phyloP scores from a whole-genome alignment of 2,797 vertebrate genomes.

The Rhinichthys osculus region DNA sequence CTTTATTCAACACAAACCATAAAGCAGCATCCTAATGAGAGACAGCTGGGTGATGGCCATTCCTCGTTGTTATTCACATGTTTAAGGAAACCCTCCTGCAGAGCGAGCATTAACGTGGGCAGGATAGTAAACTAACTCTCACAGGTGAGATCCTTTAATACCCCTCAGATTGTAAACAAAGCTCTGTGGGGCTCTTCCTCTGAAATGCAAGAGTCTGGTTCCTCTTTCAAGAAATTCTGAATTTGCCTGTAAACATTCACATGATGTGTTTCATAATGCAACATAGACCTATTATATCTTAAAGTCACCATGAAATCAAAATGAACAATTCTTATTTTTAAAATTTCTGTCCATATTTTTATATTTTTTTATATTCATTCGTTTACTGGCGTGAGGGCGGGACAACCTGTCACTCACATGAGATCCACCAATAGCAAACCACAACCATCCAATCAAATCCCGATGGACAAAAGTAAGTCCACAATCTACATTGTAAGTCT shows the following conservation, averaged over 20 bases:
- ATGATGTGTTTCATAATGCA: neutral
- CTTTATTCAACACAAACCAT: neutral
- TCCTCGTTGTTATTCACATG: slow-evolving; percentile 70
- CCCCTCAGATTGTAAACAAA: slow-evolving; percentile 52
- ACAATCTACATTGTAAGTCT: too few species aligned
- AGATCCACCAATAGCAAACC: neutral
- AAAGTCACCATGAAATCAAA: slow-evolving; percentile 3
- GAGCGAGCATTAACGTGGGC: slow-evolving; percentile 67
- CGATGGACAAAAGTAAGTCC: too few species aligned
- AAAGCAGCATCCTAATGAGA: slow-evolving; percentile 63
- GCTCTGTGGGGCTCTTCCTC: slow-evolving; percentile 31
- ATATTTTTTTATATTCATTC: too few species aligned
- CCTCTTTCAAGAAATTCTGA: neutral
- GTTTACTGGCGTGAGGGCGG: neutral
- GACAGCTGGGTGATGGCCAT: slow-evolving; percentile 67
- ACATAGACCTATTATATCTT: neutral
- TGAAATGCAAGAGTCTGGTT: slow-evolving; percentile 37
- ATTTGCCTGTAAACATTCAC: neutral
- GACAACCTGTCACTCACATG: neutral
- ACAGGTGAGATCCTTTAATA: slow-evolving; percentile 56
- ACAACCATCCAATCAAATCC: neutral
- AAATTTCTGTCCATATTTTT: too few species aligned
- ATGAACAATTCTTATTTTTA: neutral
- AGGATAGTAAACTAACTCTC: slow-evolving; percentile 63
- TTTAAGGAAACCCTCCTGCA: slow-evolving; percentile 72